These are phyloP conservation scores for Nipponacmea schrenckii DNA, from an alignment of 2,888 invertebrate genomes.

Conservation along the genomic window DNA sequence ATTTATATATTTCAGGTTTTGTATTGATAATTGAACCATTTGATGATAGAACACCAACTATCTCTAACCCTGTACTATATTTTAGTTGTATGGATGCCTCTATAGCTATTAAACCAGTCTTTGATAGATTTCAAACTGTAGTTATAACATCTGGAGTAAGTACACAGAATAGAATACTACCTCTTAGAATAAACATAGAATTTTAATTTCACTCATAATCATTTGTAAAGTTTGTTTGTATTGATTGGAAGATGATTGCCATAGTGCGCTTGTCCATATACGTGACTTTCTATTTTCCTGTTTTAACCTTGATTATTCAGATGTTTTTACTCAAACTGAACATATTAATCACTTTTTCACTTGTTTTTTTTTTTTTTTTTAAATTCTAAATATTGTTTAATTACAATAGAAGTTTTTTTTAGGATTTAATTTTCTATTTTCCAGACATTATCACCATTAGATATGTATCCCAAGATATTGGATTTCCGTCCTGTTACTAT, in stretches of 20 bases:
- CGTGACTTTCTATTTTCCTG: no score
- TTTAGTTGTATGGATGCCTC: slow-evolving; percentile 97
- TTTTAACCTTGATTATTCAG: no score
- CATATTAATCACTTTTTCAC: neutral
- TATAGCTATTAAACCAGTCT: slow-evolving; percentile 96
- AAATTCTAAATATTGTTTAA: neutral
- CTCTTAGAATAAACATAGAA: no score
- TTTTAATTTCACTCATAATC: no score
- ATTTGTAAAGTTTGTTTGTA: no score
- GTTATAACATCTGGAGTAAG: slow-evolving; percentile 92
- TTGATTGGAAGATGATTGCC: no score
- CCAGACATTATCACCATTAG: slow-evolving; percentile 91
- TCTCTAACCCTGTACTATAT: slow-evolving; percentile 69
- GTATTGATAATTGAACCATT: slow-evolving; percentile 98
- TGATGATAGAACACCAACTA: slow-evolving; percentile 77
- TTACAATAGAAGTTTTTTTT: neutral
- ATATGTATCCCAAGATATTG: slow-evolving; percentile 99
- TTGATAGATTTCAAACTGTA: slow-evolving; percentile 95
- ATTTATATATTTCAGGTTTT: slow-evolving; percentile 77
- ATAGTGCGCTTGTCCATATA: no score
- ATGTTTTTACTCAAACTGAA: no score
- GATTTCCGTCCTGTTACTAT: slow-evolving; percentile 97
- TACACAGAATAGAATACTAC: no score
- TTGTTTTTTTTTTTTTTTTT: neutral
- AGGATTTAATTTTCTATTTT: slow-evolving; percentile 22